Conservation (phyloP, 2,888 invertebrate species). For the Notodonta dromedarius region DNA sequence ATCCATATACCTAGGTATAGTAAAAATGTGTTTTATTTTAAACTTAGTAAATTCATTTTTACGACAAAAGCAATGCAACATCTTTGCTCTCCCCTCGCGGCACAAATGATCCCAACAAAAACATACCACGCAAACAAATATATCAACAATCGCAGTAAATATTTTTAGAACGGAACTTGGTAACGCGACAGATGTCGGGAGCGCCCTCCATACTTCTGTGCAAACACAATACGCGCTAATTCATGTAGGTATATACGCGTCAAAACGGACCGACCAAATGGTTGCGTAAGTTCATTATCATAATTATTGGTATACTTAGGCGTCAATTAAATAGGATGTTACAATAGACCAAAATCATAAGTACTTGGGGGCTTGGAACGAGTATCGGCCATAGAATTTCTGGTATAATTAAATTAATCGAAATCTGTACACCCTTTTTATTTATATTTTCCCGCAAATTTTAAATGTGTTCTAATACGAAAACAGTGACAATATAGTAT, state of each 20-base stretch:
- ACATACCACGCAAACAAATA: conserved; percentile 42
- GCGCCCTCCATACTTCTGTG: conserved; percentile 48
- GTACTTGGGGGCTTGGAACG: no score
- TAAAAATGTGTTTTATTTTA: no score
- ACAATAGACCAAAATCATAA: no score
- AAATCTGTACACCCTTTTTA: no score
- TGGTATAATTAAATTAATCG: no score
- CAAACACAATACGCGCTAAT: conserved; percentile 77
- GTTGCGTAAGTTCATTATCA: conserved; percentile 65
- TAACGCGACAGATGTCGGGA: conserved; percentile 72
- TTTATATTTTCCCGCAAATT: no score
- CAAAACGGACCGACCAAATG: conserved; percentile 68
- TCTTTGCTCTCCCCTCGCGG: not conserved
- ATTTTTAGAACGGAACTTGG: conserved; percentile 44
- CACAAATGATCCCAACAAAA: conserved; percentile 19
- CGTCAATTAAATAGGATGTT: not conserved
- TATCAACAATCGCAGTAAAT: conserved; percentile 48
- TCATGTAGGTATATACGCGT: conserved; percentile 51
- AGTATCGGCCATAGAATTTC: no score
- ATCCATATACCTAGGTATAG: no score
- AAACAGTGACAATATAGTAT: no score
- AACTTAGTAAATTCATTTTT: no score
- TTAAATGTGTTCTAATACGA: no score
- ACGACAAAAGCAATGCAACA: not conserved
- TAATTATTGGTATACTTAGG: conserved; percentile 34